Percentiles rank a stretch among this genome's conserved stretches.
These are phyloP conservation scores for Apodemus speciosus DNA, from an alignment of 2,113 vertebrate species.

Conservation along the genomic window DNA sequence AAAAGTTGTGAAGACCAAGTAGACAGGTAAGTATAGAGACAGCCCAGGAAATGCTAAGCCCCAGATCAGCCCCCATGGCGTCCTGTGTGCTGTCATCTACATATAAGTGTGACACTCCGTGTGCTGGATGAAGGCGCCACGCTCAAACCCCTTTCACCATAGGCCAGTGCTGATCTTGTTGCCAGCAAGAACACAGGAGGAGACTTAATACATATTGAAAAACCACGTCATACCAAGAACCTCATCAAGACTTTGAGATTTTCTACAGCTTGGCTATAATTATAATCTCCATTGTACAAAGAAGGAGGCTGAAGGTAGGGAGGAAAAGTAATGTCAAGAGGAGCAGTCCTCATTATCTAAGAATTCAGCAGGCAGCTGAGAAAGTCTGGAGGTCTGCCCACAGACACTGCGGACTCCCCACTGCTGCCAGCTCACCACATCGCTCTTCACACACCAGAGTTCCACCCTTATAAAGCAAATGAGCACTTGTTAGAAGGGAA, in stretches of 20 bases:
- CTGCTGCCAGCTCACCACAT: not conserved
- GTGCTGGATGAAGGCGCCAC: not conserved
- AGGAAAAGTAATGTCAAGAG: not conserved
- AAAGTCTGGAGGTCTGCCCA: not conserved
- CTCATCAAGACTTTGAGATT: not conserved
- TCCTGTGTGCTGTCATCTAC: not conserved
- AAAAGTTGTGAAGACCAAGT: not conserved
- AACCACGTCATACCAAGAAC: not conserved
- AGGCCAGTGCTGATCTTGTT: not conserved
- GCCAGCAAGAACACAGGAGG: not conserved
- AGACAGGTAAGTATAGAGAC: not conserved
- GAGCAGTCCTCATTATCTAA: conserved; percentile 10
- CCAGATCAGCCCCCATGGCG: not conserved
- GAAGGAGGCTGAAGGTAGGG: not conserved
- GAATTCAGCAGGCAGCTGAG: not conserved
- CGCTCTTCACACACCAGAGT: not conserved
- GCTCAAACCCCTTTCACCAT: not conserved
- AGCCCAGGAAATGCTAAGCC: not conserved
- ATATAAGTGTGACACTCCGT: not conserved
- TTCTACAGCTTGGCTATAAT: not conserved
- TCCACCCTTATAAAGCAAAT: not conserved
- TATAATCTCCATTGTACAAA: conserved; percentile 37
- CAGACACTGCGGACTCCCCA: not conserved
- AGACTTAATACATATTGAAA: not conserved
- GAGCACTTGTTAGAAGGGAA: not conserved